Evolutionary conservation across 2,888 invertebrate genomes (phyloP).

Genomic region (Cataglyphis livida): DNA sequence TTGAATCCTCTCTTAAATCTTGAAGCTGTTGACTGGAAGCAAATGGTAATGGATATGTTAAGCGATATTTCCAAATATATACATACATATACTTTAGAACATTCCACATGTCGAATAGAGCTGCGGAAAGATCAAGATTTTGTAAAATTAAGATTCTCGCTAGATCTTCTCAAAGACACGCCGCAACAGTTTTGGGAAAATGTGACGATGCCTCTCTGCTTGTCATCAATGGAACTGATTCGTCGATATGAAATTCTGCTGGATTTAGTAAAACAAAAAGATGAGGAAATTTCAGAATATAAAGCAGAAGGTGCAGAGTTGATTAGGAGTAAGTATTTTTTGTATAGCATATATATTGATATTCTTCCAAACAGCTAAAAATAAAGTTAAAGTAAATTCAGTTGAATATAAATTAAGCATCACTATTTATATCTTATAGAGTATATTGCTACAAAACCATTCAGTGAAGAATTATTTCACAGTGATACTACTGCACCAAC

Average conservation of each 20-base stretch:
- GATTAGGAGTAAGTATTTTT: slow-evolving; percentile 76
- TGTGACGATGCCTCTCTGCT: slow-evolving; percentile 78
- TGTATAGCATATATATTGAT: background rate
- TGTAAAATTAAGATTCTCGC: slow-evolving; percentile 76
- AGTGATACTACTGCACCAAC: slow-evolving; percentile 41
- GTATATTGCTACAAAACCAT: slow-evolving; percentile 78
- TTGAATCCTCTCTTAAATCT: slow-evolving; percentile 78
- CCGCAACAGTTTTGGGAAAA: slow-evolving; percentile 74
- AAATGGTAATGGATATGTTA: slow-evolving; percentile 74
- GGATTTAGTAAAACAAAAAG: slow-evolving; percentile 79
- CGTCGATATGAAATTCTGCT: slow-evolving; percentile 74
- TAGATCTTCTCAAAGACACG: slow-evolving; percentile 75
- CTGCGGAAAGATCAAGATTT: slow-evolving; percentile 74
- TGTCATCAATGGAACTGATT: slow-evolving; percentile 73
- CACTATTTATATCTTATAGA: slow-evolving; percentile 68
- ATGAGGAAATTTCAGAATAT: slow-evolving; percentile 82
- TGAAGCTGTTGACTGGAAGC: slow-evolving; percentile 69
- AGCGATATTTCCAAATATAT: slow-evolving; percentile 74
- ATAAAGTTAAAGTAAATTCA: background rate
- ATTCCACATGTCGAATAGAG: slow-evolving; percentile 70
- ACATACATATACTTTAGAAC: slow-evolving; percentile 36
- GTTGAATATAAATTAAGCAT: background rate
- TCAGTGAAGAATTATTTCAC: slow-evolving; percentile 72
- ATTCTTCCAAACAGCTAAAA: slow-evolving; percentile 14
- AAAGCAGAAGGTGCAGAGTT: slow-evolving; percentile 80